Evolutionary conservation across 92 coral and sea anemone genomes (phyloP).

Genomic region (Zoanthus gigantus): DNA sequence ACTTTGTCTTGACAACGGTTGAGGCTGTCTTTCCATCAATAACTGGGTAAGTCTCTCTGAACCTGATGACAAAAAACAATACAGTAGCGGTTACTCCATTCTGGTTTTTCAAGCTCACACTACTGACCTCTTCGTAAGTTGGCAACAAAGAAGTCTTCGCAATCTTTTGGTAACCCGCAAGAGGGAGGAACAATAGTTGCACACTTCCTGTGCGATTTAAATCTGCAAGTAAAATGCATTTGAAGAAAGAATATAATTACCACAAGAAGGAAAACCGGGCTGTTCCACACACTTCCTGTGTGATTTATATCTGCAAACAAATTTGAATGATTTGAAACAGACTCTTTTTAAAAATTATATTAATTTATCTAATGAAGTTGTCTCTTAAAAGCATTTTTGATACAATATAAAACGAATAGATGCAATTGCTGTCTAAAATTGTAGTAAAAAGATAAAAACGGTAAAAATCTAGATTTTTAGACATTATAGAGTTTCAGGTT

Average conservation of each 20-base stretch:
- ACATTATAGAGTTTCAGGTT: too few species aligned
- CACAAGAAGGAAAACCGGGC: constrained; percentile 23
- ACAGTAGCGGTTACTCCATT: constrained; percentile 1
- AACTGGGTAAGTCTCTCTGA: constrained; percentile 23
- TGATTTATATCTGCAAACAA: constrained; percentile 38
- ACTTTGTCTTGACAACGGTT: constrained; percentile 47
- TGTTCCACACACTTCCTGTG: constrained; percentile 52
- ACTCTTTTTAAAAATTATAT: not conserved
- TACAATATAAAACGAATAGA: too few species aligned
- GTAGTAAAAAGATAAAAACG: too few species aligned
- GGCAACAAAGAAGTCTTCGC: constrained; percentile 73
- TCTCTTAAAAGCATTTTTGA: too few species aligned
- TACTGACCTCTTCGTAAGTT: constrained; percentile 85
- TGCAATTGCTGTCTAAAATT: too few species aligned
- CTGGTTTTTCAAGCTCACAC: not conserved
- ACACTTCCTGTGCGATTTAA: constrained; percentile 93
- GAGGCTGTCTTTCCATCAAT: constrained; percentile 17
- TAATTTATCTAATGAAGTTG: too few species aligned
- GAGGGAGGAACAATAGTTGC: constrained; percentile 82
- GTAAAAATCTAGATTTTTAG: too few species aligned
- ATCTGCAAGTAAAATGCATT: constrained; percentile 61
- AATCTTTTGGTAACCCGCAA: constrained; percentile 85
- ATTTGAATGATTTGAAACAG: constrained; percentile 16
- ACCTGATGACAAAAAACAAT: constrained; percentile 22
- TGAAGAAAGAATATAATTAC: constrained; percentile 16